Conservation (phyloP, 1,140 invertebrate genomes). For the Orchestia grillus region DNA sequence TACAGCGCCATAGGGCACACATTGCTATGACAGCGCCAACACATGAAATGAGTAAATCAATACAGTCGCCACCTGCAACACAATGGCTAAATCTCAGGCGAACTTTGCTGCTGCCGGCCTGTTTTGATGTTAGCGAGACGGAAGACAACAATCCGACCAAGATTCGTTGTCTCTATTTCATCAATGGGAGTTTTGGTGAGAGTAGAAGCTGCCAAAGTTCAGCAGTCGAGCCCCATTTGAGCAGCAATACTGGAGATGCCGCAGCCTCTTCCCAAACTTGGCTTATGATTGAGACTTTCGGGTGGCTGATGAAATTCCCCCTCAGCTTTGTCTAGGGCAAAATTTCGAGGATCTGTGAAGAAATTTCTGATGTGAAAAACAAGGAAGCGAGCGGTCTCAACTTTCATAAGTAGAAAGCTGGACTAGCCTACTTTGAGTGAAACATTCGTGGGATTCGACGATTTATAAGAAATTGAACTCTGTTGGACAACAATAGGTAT, state of each 20-base stretch:
- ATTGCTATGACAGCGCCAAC: background rate
- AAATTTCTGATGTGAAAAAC: background rate
- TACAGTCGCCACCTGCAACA: background rate
- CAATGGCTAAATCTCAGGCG: background rate
- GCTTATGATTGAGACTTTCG: slow-evolving; percentile 45
- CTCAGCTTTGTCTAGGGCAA: background rate
- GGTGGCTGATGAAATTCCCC: background rate
- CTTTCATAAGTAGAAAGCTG: background rate
- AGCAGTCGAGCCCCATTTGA: background rate
- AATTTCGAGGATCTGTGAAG: background rate
- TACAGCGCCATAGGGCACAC: background rate
- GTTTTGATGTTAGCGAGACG: background rate
- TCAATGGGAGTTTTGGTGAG: slow-evolving; percentile 1
- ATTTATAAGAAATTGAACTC: background rate
- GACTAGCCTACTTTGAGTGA: background rate
- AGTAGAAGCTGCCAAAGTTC: slow-evolving; percentile 3
- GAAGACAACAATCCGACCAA: background rate
- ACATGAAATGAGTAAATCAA: background rate
- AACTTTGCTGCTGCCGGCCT: background rate
- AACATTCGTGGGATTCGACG: background rate
- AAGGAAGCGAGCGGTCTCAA: background rate
- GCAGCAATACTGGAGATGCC: slow-evolving; percentile 9
- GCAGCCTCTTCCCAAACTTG: slow-evolving; percentile 31
- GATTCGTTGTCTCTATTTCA: slow-evolving; percentile 47
- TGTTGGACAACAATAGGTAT: background rate